phyloP scores from a whole-genome alignment of 2,888 invertebrate species.

The Muschampia plurimacula region DNA sequence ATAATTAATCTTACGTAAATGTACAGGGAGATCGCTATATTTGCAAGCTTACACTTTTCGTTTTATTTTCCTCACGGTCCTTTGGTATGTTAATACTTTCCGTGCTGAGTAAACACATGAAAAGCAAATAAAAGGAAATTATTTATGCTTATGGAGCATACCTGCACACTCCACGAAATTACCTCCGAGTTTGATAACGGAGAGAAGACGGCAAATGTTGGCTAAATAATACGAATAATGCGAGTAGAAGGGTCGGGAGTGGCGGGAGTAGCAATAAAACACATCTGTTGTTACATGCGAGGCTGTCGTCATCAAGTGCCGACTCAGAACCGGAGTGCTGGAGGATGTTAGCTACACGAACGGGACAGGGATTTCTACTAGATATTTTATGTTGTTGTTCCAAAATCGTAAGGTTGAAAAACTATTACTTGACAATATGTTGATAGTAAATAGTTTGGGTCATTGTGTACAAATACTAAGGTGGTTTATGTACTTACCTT shows the following conservation, averaged over 20 bases:
- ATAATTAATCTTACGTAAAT: neutral
- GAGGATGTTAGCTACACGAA: constrained; percentile 26
- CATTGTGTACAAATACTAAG: too few relatives aligned
- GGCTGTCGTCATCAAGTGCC: constrained; percentile 45
- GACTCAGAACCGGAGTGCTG: constrained; percentile 45
- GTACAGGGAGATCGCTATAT: neutral
- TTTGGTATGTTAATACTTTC: constrained; percentile 23
- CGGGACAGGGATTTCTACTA: neutral
- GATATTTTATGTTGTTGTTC: neutral
- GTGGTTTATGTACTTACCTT: too few relatives aligned
- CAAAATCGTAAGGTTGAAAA: neutral
- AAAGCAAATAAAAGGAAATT: constrained; percentile 28
- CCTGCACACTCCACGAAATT: constrained; percentile 30
- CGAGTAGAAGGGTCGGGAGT: constrained; percentile 35
- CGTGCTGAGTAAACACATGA: constrained; percentile 13
- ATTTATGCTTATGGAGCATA: constrained; percentile 36
- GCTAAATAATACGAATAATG: constrained; percentile 37
- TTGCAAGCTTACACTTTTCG: neutral
- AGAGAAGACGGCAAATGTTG: constrained; percentile 26
- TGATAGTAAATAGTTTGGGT: too few relatives aligned
- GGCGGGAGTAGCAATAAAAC: constrained; percentile 60
- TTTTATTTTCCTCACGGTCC: constrained; percentile 6
- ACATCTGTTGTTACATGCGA: constrained; percentile 61
- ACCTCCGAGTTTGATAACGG: constrained; percentile 29
- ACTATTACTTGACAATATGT: too few relatives aligned